phyloP scores from a whole-genome alignment of 1,140 invertebrate genomes.

The Wiebesia pumilae region DNA sequence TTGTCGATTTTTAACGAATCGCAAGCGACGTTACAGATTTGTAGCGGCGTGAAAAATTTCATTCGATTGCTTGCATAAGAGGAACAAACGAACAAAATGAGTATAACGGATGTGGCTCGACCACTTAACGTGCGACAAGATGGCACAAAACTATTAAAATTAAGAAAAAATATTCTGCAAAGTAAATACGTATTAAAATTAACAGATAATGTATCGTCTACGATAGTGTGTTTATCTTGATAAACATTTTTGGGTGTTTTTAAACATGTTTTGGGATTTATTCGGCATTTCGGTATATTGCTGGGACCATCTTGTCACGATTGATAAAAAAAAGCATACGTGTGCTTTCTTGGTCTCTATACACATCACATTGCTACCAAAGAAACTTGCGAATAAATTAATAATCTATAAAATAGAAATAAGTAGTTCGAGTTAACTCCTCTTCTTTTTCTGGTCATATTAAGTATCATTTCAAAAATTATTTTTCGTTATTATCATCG shows the following conservation, averaged over 20 bases:
- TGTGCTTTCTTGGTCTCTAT: conserved; percentile 65
- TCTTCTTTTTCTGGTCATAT: conserved; percentile 46
- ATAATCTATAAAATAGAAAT: conserved; percentile 63
- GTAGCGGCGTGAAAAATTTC: not conserved
- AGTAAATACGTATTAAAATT: conserved; percentile 27
- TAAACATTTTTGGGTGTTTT: conserved; percentile 45
- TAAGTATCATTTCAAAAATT: conserved; percentile 19
- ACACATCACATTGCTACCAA: conserved; percentile 72
- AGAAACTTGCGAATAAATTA: conserved; percentile 65
- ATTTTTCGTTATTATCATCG: conserved; percentile 30
- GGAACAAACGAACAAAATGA: not conserved
- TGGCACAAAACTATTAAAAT: conserved; percentile 51
- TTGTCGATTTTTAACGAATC: conserved; percentile 10
- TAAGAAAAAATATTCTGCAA: conserved; percentile 42
- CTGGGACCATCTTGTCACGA: conserved; percentile 68
- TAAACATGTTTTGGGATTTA: conserved; percentile 52
- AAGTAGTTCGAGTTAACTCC: conserved; percentile 57
- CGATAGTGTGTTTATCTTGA: conserved; percentile 27
- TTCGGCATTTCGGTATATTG: conserved; percentile 54
- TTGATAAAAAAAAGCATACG: conserved; percentile 48
- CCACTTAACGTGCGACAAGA: conserved; percentile 48
- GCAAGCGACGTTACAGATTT: not conserved
- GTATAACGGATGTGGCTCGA: conserved; percentile 13
- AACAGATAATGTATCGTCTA: conserved; percentile 34
- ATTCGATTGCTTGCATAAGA: conserved; percentile 14